phyloP scores from a whole-genome alignment of 2,113 vertebrate species.

The Grallaria varia region DNA sequence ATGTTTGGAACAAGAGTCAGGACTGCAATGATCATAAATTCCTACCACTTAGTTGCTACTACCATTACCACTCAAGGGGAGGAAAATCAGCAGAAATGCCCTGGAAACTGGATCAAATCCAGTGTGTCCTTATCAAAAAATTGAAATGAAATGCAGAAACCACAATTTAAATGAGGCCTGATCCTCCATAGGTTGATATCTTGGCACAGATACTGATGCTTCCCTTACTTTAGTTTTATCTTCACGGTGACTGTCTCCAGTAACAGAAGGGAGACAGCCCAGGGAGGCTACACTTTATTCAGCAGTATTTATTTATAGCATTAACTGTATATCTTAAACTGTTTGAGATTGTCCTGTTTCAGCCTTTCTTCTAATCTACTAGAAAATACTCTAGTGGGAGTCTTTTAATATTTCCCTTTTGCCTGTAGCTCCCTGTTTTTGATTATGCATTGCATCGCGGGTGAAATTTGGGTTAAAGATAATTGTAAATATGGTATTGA shows the following conservation, averaged over 20 bases:
- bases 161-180: background rate
- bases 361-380: background rate
- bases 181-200: background rate
- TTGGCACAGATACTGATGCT: background rate
- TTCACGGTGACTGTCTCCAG: background rate
- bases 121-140: background rate
- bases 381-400: constrained; percentile 24
- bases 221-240: background rate
- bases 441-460: constrained; percentile 70
- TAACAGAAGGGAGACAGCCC: background rate
- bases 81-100: background rate
- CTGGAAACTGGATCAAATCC: background rate
- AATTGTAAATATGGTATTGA: constrained; percentile 89
- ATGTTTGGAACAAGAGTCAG: background rate
- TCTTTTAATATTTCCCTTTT: constrained; percentile 19
- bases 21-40: background rate
- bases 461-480: constrained; percentile 87
- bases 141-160: background rate
- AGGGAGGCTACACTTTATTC: background rate
- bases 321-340: background rate
- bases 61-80: background rate
- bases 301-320: constrained; percentile 10
- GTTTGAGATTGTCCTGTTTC: constrained; percentile 14
- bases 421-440: constrained; percentile 63
- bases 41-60: background rate